phyloP scores from a whole-genome alignment of 2,113 vertebrate genomes.

The Gadus chalcogrammus region DNA sequence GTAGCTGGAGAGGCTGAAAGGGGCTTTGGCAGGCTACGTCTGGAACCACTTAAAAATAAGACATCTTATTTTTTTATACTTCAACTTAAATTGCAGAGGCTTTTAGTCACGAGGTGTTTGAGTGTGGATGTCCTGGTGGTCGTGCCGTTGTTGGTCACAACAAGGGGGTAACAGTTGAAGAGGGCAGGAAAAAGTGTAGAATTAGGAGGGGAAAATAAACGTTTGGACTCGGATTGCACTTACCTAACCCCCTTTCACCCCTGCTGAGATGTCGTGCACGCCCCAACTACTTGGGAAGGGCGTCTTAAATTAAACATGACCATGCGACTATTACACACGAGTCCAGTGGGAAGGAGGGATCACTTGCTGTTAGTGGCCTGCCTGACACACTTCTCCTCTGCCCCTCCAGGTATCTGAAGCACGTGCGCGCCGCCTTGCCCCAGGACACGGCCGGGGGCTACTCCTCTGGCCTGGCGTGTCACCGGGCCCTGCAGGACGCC shows the following conservation, averaged over 20 bases:
- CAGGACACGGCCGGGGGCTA: conserved; percentile 96
- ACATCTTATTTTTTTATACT: conserved; percentile 30
- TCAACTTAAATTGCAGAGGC: conserved; percentile 56
- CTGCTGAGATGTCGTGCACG: no score
- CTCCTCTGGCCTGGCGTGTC: conserved; percentile 86
- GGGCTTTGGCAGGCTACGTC: conserved; percentile 60
- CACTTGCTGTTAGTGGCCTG: conserved; percentile 26
- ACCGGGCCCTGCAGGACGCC: conserved; percentile 92
- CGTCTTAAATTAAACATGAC: not conserved
- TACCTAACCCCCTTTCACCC: not conserved
- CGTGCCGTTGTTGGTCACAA: conserved; percentile 48
- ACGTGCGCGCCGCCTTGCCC: conserved; percentile 83
- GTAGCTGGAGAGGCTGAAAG: conserved; percentile 51
- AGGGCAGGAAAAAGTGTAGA: conserved; percentile 48
- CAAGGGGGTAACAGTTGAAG: conserved; percentile 25
- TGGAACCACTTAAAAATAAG: conserved; percentile 67
- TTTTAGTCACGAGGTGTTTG: conserved; percentile 49
- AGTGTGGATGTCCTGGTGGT: conserved; percentile 42
- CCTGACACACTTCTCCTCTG: conserved; percentile 24
- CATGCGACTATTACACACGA: no score
- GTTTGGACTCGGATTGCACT: conserved; percentile 20
- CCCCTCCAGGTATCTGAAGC: conserved; percentile 87
- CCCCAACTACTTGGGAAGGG: not conserved
- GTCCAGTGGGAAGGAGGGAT: not conserved
- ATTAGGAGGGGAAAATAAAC: conserved; percentile 48